phyloP scores from a whole-genome alignment of 1,140 invertebrate species.

The Phocides pigmalion region DNA sequence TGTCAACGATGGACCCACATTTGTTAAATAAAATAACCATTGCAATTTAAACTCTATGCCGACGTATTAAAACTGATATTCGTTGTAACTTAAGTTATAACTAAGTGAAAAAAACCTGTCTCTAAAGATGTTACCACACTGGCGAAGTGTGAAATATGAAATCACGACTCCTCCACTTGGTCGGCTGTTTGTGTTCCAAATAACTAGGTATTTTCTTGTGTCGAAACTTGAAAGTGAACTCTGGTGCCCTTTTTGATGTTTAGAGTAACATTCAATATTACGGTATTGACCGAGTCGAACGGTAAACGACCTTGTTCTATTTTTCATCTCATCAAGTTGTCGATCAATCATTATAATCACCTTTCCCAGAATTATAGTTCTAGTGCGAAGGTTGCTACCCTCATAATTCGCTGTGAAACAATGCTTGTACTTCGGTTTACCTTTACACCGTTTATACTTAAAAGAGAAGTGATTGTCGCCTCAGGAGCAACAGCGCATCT shows the following conservation, averaged over 20 bases:
- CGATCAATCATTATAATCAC: no score
- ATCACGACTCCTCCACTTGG: conserved; percentile 78
- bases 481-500: no score
- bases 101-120: conserved; percentile 73
- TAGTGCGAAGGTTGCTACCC: no score
- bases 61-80: conserved; percentile 17
- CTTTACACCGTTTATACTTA: no score
- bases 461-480: no score
- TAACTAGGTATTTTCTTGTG: conserved; percentile 71
- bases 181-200: conserved; percentile 77
- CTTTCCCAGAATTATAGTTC: no score
- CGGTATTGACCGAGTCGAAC: conserved; percentile 47
- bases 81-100: conserved; percentile 34
- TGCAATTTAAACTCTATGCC: conserved; percentile 49
- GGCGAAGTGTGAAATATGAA: conserved; percentile 82
- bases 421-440: no score
- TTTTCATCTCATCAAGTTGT: no score
- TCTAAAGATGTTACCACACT: conserved; percentile 68
- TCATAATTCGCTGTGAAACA: no score
- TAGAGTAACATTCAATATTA: conserved; percentile 50
- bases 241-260: conserved; percentile 47
- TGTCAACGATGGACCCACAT: background rate
- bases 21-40: conserved; percentile 23
- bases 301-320: conserved; percentile 54
- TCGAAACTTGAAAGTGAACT: conserved; percentile 61